Base-by-base conservation (phyloP, 2,113 vertebrate species). In the Gobio gobio region DNA sequence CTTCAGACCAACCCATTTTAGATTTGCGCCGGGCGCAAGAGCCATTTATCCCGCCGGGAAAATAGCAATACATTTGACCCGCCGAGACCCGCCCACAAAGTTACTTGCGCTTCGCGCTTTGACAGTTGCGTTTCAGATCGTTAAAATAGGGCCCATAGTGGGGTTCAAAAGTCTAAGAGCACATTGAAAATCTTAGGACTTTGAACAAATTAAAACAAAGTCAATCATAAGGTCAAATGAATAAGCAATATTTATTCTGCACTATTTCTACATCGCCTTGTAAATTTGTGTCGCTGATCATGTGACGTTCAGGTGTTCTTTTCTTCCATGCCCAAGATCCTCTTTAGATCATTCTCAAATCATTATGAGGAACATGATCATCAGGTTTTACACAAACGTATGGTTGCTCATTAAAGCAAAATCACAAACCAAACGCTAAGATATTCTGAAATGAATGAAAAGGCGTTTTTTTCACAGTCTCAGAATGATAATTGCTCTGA, bases 361-460 rank as follows among this genome's bases (percentile, higher is more conserved):
- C 72, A 26, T 33, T 7, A 33, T 74, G 10, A n/a, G 49, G 26
- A 75, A 75, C 12, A 51, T 20, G 33, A 75, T 45, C 73, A 51
- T 75, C 5, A 26, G 7, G 9, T 49, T 75, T 51, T 36, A 24
- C n/a, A 18, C 20, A n/a, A 72, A n/a, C 40, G 1, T 16, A 16
- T 51, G 49, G 49, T 51, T 51, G 49, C 49, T 66, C 68, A 47
- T n/a, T 73, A 73, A 73, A 73, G 40, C 22, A 45, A 73, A 73
- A 13, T 47, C 22, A 47, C n/a, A 24, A 47, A 56, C 54, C 18
- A 22, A 56, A 26, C 4, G 12, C 10, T 63, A 63, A 47, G 5
- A 33, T 6, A 66, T 33, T 61, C 20, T 70, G 18, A 70, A 70
- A 10, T 10, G 1, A 24, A 45, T 73, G 20, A 45, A 73, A 47